Percentiles rank a stretch among this genome's conserved stretches.
These are phyloP conservation scores for Apodemia zela DNA, from an alignment of 2,888 invertebrate species.

Conservation along the genomic window DNA sequence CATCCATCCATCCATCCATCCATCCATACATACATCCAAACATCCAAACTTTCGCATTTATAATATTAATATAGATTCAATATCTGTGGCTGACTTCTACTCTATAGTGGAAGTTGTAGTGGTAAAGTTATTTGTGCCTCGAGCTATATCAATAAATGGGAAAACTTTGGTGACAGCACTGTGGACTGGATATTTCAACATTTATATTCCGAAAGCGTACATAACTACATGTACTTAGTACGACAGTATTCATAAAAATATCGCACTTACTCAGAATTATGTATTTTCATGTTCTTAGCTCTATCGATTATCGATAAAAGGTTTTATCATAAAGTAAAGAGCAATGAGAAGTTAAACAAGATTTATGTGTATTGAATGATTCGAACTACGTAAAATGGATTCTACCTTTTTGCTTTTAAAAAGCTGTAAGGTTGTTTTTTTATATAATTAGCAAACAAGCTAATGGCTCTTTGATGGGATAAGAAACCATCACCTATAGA, in stretches of 20 bases:
- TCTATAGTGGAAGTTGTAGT: not conserved
- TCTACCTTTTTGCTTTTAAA: not conserved
- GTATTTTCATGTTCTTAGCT: not conserved
- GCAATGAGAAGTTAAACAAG: constrained; percentile 20
- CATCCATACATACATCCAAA: too few species aligned
- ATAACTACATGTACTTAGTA: not conserved
- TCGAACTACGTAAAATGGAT: not conserved
- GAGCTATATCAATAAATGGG: constrained; percentile 21
- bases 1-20: too few species aligned
- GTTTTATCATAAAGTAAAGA: not conserved
- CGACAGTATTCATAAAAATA: not conserved
- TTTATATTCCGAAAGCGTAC: not conserved
- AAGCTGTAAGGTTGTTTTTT: too few species aligned
- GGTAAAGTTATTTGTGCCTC: constrained; percentile 8
- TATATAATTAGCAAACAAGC: too few species aligned
- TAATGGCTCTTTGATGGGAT: too few species aligned
- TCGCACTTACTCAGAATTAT: not conserved
- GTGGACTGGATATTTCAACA: constrained; percentile 12
- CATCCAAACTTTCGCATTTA: too few species aligned
- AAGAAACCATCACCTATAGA: too few species aligned
- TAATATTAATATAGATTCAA: too few species aligned
- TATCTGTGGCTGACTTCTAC: not conserved
- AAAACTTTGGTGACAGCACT: constrained; percentile 24
- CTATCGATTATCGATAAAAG: not conserved
- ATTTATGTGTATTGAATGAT: constrained; percentile 24